Base-by-base conservation (phyloP, 2,113 vertebrate genomes). In the Sterrhoptilus dennistouni region DNA sequence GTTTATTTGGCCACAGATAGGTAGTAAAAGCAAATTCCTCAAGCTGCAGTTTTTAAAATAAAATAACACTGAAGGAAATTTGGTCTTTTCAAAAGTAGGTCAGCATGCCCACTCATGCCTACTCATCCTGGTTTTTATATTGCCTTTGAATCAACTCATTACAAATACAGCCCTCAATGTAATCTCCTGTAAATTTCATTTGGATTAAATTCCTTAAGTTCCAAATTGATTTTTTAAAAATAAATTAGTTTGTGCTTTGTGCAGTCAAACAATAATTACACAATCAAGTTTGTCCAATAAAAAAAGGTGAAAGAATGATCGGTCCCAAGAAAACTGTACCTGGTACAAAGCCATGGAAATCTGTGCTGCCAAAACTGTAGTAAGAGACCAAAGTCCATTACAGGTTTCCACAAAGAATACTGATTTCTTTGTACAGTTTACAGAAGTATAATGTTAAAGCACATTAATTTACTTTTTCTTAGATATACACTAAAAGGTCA, bases 121-220 rank as follows among this genome's bases (percentile, higher is more conserved):
- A 29, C n/a, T 77, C 42, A 90, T 50, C 23, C 23, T 17, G 2
- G 20, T 6, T 59, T 88, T 87, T 81, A 83, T 50, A 53, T 3
- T 38, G 27, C n/a, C 53, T 75, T 83, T 90, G 78, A 88, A 94
- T 90, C 40, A 80, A 82, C 33, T 59, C 57, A 87, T 71, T 72
- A 83, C 56, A 87, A 93, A 92, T 49, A 83, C 6, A 77, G 15
- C 49, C 15, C 66, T 70, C 50, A 27, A 11, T 10, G 27, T 81
- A 94, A 89, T 92, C 44, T 68, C 29, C 38, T 83, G 20, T 38
- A 94, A 71, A 95, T 82, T 89, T 92, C 4, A 87, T 79, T 78
- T 82, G 18, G 80, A 89, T 78, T 87, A 94, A 82, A 87, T 63
- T 90, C 36, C 24, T 79, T 38, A 85, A 63, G 1, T 83, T 91